Conservation (phyloP, 2,113 vertebrate genomes). For the Salvelinus sp. region DNA sequence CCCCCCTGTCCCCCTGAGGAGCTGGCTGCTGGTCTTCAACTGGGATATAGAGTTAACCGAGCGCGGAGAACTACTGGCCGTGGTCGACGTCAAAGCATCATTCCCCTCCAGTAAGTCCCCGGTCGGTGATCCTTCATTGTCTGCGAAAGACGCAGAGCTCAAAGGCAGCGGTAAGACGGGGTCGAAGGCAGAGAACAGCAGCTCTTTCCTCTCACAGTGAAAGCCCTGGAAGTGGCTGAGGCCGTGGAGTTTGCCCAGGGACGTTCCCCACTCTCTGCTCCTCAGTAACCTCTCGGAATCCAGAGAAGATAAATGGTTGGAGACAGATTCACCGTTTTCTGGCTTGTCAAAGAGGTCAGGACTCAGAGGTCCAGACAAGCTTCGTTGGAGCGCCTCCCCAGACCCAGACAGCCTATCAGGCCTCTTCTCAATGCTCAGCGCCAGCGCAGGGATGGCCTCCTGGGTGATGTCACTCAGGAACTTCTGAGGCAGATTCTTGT, state of each 20-base stretch:
- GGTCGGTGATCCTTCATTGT: slow-evolving; percentile 83
- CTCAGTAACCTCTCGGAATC: slow-evolving; percentile 77
- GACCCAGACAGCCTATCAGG: slow-evolving; percentile 31
- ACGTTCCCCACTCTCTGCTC: slow-evolving; percentile 75
- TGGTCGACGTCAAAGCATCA: slow-evolving; percentile 84
- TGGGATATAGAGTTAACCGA: slow-evolving; percentile 92
- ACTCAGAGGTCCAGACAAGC: slow-evolving; percentile 73
- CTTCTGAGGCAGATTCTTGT: slow-evolving; percentile 92
- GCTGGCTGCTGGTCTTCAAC: slow-evolving; percentile 81
- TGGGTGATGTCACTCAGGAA: slow-evolving; percentile 93
- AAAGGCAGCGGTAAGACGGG: slow-evolving; percentile 76
- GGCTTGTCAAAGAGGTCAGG: slow-evolving; percentile 86
- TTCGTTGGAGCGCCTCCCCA: slow-evolving; percentile 74
- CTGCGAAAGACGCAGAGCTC: slow-evolving; percentile 81
- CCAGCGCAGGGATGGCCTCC: slow-evolving; percentile 79
- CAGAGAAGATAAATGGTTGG: slow-evolving; percentile 69
- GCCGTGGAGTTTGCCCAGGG: slow-evolving; percentile 74
- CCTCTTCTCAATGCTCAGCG: slow-evolving; percentile 48
- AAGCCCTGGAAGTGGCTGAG: slow-evolving; percentile 89
- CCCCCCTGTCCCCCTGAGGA: slow-evolving; percentile 79
- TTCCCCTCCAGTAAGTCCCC: slow-evolving; percentile 83
- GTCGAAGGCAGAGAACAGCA: slow-evolving; percentile 75
- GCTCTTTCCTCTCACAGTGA: slow-evolving; percentile 84
- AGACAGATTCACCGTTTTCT: slow-evolving; percentile 72
- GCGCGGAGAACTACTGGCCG: slow-evolving; percentile 91